A percentile compares a stretch with the other conserved stretches of the same genome.
phyloP scores from a whole-genome alignment of 2,797 vertebrate genomes.

The Tadarida brasiliensis region DNA sequence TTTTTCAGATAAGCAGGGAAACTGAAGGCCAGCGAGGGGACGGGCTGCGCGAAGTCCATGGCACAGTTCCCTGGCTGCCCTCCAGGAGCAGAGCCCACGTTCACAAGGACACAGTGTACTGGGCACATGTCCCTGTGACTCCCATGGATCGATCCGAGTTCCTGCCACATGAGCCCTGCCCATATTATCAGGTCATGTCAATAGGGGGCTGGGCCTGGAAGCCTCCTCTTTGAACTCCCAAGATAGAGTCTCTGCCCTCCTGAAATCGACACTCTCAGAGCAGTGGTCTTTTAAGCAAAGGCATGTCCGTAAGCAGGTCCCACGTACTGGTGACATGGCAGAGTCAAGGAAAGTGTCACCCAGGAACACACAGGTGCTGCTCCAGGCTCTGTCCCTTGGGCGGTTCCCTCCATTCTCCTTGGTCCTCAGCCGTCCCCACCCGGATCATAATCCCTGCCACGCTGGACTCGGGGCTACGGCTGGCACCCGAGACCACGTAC shows the following conservation, averaged over 20 bases:
- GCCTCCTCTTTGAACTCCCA: not conserved
- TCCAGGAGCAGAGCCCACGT: not conserved
- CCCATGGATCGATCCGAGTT: not conserved
- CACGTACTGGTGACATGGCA: not conserved
- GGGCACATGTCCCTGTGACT: not conserved
- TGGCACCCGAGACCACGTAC: rapidly evolving
- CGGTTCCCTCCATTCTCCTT: not conserved
- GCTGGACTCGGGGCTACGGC: not conserved
- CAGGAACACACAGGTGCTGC: not conserved
- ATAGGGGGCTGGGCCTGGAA: not conserved
- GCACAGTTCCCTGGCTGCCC: not conserved
- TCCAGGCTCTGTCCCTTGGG: too few species aligned
- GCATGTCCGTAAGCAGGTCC: not conserved
- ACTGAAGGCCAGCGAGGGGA: not conserved
- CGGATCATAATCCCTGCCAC: not conserved
- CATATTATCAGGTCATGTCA: not conserved
- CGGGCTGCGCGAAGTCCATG: not conserved
- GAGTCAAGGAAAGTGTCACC: not conserved
- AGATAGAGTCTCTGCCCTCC: not conserved
- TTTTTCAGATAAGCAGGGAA: slow-evolving; percentile 21
- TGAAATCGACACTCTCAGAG: not conserved
- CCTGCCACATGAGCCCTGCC: rapidly evolving
- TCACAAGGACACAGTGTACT: not conserved
- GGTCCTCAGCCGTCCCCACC: not conserved
- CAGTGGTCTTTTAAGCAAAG: not conserved